Percentiles rank a stretch among this genome's conserved stretches.
phyloP scores from a whole-genome alignment of 2,113 vertebrate species.

The Menidia beryllina region DNA sequence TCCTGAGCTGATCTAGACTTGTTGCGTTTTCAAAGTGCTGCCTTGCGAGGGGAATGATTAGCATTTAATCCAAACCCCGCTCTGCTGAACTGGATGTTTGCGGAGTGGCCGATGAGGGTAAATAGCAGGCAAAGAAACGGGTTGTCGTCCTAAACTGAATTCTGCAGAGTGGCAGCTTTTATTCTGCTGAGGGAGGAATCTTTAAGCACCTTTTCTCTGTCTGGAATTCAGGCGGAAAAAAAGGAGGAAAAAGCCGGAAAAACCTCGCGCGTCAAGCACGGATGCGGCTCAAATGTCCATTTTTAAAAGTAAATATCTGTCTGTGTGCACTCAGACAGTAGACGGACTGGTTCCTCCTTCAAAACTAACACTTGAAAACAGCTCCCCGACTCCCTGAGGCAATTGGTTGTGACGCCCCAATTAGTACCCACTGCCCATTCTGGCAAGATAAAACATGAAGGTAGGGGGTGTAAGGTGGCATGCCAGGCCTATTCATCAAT shows the following conservation, averaged over 20 bases:
- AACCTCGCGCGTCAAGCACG: conserved; percentile 1
- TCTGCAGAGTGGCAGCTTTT: conserved; percentile 32
- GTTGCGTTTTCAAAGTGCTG: conserved; percentile 39
- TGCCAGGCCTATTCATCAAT: conserved; percentile 76
- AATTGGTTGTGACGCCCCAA: conserved; percentile 66
- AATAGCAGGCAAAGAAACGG: conserved; percentile 16
- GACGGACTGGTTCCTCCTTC: conserved; percentile 41
- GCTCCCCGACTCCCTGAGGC: conserved; percentile 48
- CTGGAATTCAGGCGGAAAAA: conserved; percentile 18
- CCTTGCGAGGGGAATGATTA: conserved; percentile 56
- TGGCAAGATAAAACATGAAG: conserved; percentile 65
- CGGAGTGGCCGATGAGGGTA: conserved; percentile 48
- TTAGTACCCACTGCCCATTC: conserved; percentile 69
- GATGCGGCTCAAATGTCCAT: conserved; percentile 23
- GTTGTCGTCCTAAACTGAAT: conserved; percentile 22
- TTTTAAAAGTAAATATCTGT: conserved; percentile 16
- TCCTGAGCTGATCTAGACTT: conserved; percentile 49
- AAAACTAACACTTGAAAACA: conserved; percentile 22
- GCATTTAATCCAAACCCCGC: conserved; percentile 65
- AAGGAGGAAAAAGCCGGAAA: conserved; percentile 8
- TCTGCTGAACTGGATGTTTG: conserved; percentile 40
- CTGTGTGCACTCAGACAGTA: conserved; percentile 39
- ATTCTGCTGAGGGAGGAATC: conserved; percentile 9
- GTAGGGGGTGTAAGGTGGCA: conserved; percentile 75
- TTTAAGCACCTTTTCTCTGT: conserved; percentile 9